Evolutionary conservation across 2,797 vertebrate species (phyloP), one percentile per base, ranked within the genome.

Genomic region (Nothura maculosa): DNA sequence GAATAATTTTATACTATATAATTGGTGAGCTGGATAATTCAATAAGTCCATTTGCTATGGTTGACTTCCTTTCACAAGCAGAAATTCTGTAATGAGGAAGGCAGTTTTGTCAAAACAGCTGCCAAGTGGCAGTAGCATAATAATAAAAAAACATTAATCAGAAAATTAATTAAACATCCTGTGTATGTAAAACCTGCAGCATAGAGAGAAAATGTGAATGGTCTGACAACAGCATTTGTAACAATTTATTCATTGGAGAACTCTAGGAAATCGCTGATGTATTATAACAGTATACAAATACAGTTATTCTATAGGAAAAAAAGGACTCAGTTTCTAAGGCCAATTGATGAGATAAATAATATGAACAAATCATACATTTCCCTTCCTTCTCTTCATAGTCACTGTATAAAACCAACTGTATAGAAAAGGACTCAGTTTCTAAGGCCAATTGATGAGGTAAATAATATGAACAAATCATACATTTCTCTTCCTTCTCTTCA

Each of bases 21-120:
- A 98, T 97, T 98, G 97, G 97, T 97, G 98, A 98, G 93, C 95
- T 97, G 97, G 96, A 98, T 98, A 98, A 98, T 98, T 98, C 97
- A 98, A 96, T 98, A 97, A 98, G 96, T 94, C 95, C 77, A 97
- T 98, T 98, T 97, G 70, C 94, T 93, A 92, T 83, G 96, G 97
- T 95, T 97, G 97, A 97, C 91, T 98, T 98, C 95, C 93, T 97
- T 97, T 96, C 95, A 97, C 97, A 97, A 97, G 97, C 90, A 96
- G 94, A 97, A 96, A 96, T 94, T 96, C 96, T 95, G 79, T 96
- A 97, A 98, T 94, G 93, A 98, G 92, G 93, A 97, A 98, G 96
- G 90, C 81, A 95, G 92, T 96, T 97, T 97, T 97, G 96, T 98
- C 96, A 97, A 97, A 98, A 97, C 96, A 97, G 96, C 96, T 98